A percentile compares a stretch with the other conserved stretches of the same genome.
These are phyloP conservation scores for Oncorhynchus clarkii DNA, from an alignment of 2,113 vertebrate species.

Conservation along the genomic window DNA sequence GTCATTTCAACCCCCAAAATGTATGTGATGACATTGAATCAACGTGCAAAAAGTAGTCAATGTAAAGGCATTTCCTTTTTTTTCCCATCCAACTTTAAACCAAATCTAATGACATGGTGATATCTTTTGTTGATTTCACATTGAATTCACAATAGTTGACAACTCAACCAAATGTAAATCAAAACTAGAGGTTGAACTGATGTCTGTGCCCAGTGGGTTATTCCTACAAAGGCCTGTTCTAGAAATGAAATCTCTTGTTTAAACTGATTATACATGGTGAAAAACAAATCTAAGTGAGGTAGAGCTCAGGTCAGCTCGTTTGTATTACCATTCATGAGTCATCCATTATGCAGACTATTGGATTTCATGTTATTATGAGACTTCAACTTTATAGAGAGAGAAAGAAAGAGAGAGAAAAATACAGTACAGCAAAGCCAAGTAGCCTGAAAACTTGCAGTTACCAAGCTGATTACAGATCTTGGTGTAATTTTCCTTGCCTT, in stretches of 20 bases:
- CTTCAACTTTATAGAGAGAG: background rate
- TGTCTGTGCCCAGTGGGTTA: background rate
- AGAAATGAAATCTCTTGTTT: conserved; percentile 21
- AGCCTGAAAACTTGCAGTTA: conserved; percentile 59
- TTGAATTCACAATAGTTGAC: too few relatives aligned
- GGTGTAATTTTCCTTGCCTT: conserved; percentile 62
- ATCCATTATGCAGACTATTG: conserved; percentile 27
- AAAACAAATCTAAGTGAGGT: conserved; percentile 20
- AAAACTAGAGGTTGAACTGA: too few relatives aligned
- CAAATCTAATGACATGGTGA: too few relatives aligned
- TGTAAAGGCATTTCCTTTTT: too few relatives aligned
- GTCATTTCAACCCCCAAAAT: too few relatives aligned
- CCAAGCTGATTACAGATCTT: conserved; percentile 56
- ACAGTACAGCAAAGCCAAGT: conserved; percentile 47
- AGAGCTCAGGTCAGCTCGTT: conserved; percentile 9
- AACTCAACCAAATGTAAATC: too few relatives aligned
- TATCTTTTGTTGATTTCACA: background rate
- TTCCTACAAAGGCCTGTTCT: conserved; percentile 20
- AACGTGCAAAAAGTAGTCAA: too few relatives aligned
- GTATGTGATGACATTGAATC: too few relatives aligned
- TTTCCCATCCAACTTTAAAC: too few relatives aligned
- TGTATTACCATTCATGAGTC: conserved; percentile 21
- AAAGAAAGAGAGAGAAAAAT: conserved; percentile 37
- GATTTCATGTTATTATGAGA: conserved; percentile 40
- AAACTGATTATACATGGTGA: conserved; percentile 35